A percentile compares a stretch with the other conserved stretches of the same genome.
phyloP scores from a whole-genome alignment of 2,797 vertebrate species.

The Pachyuromys duprasi region DNA sequence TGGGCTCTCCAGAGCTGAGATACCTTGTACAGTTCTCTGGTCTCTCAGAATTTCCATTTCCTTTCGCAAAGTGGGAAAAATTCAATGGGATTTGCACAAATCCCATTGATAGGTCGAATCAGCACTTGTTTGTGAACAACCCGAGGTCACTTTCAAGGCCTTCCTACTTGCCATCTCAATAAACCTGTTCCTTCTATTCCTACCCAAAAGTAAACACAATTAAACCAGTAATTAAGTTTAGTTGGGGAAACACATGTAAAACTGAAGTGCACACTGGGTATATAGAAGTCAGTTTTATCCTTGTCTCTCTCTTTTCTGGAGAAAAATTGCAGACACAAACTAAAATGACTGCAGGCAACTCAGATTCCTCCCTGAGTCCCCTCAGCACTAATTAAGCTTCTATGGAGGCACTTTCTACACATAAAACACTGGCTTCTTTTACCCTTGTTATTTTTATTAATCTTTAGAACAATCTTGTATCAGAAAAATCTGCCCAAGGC shows the following conservation, averaged over 20 bases:
- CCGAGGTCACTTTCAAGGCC: rapidly evolving
- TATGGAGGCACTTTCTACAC: rapidly evolving
- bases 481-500: background rate
- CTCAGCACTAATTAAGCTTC: background rate
- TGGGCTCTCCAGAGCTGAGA: rapidly evolving
- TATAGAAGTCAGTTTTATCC: background rate
- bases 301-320: background rate
- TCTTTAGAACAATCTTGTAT: background rate
- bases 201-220: background rate
- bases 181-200: background rate
- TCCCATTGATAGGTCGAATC: background rate
- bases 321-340: background rate
- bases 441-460: background rate
- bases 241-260: background rate
- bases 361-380: rapidly evolving
- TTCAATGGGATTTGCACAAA: background rate
- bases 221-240: background rate
- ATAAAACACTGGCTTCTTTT: background rate
- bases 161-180: background rate
- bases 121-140: background rate
- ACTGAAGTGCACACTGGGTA: background rate
- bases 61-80: background rate
- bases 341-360: background rate
- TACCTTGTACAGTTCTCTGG: background rate
- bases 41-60: background rate